phyloP scores from a whole-genome alignment of 2,888 invertebrate species.

The Hydrotaea diabolus region DNA sequence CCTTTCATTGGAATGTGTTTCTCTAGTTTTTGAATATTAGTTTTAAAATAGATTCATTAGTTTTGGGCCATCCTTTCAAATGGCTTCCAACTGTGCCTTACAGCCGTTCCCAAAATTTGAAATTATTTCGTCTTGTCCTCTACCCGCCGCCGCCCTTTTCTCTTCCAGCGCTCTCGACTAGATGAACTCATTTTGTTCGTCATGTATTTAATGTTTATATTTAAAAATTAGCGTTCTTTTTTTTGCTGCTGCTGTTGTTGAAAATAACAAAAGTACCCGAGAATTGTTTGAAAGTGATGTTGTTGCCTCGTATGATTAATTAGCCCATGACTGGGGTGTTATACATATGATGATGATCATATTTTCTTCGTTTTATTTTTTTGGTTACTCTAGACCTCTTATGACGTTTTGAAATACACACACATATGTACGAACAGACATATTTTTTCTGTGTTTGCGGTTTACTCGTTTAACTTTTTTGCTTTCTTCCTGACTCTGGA shows the following conservation, averaged over 20 bases:
- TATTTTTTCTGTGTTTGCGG: conserved; percentile 41
- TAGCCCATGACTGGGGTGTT: conserved; percentile 35
- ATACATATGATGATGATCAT: conserved; percentile 38
- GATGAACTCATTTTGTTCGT: conserved; percentile 9
- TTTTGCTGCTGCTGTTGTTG: conserved; percentile 49
- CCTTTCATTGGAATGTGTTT: too few species aligned
- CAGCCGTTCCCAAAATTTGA: too few species aligned
- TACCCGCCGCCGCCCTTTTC: neutral
- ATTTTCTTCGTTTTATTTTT: conserved; percentile 9
- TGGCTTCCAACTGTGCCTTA: too few species aligned
- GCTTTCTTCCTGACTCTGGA: neutral
- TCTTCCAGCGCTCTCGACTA: neutral
- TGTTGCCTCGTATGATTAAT: conserved; percentile 62
- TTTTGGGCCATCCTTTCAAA: too few species aligned
- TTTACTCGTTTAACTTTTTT: conserved; percentile 16
- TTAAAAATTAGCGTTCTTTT: conserved; percentile 3
- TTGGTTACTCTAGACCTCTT: too few species aligned
- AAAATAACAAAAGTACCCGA: conserved; percentile 21
- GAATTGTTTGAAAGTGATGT: conserved; percentile 48
- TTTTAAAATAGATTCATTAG: too few species aligned
- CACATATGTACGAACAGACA: neutral
- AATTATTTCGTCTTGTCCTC: too few species aligned
- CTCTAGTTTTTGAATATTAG: too few species aligned
- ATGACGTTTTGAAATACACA: too few species aligned
- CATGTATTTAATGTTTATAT: conserved; percentile 5